Base-by-base conservation (phyloP, 2,888 invertebrate species). In the Girardia tigrina region DNA sequence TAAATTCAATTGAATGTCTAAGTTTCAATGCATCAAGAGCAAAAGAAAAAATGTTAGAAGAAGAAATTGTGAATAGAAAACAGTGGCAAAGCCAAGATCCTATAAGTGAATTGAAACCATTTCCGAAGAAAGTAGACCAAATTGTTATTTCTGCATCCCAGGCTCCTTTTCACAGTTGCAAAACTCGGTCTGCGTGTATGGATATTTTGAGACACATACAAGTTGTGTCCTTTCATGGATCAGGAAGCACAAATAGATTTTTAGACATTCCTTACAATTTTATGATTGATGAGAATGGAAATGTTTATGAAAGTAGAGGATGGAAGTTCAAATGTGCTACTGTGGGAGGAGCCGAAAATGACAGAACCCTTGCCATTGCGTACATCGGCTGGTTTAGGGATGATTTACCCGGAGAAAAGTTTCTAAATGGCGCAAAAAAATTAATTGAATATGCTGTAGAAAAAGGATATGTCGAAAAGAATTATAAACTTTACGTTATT, bases 1-100 rank as follows among this genome's bases (percentile, higher is more conserved):
- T n/a, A 6, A 16, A 56, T 56, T 56, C n/a, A 20, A n/a, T 12
- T n/a, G 8, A 56, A 56, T 56, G 56, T 16, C 56, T n/a, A 56
- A n/a, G 23, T 56, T 56, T 56, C 56, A 56, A 56, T n/a, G 56
- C n/a, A 56, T 56, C 56, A 56, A 56, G 56, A 56, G 20, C 56
- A 6, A 2, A 6, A n/a, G n/a, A 4, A 56, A 56, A 12, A 56
- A 20, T 56, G 23, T 23, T 20, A 4, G 23, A 6, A 2, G 4
- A 4, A 16, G 56, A 56, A 8, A 56, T 56, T 56, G 23, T 56
- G 4, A 6, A n/a, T 8, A 56, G 23, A n/a, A 56, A n/a, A 12
- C 20, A n/a, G 6, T 56, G 56, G 56, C n/a, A 56, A 12, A 2
- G 8, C 23, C 8, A n/a, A 56, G 6, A 6, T 20, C 8, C 56